phyloP scores from a whole-genome alignment of 2,888 invertebrate species.

The Chaitophorus viminalis region DNA sequence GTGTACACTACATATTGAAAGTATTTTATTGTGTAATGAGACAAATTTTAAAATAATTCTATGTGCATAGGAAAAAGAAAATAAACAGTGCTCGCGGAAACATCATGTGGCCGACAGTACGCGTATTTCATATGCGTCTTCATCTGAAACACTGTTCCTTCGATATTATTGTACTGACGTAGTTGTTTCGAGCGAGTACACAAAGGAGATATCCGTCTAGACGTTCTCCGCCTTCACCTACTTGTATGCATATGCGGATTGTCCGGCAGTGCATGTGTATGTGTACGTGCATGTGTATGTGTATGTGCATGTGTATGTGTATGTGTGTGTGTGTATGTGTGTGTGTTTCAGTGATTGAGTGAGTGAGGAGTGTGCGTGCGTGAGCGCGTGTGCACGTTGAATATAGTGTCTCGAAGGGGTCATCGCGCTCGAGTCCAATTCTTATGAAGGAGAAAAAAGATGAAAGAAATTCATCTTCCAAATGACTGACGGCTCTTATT shows the following conservation, averaged over 20 bases:
- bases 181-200: background rate
- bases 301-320: too few relatives aligned
- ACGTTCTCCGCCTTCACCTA: constrained; percentile 58
- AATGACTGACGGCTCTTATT: constrained; percentile 50
- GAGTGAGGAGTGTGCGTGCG: background rate
- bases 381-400: background rate
- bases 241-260: constrained; percentile 25
- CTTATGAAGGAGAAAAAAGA: constrained; percentile 6
- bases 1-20: too few relatives aligned
- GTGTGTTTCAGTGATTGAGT: too few relatives aligned
- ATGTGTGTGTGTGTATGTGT: background rate
- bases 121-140: background rate
- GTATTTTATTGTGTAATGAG: too few relatives aligned
- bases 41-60: background rate
- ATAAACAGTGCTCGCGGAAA: background rate
- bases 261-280: background rate
- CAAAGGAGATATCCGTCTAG: constrained; percentile 52
- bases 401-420: constrained; percentile 26
- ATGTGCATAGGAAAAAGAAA: too few relatives aligned
- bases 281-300: background rate
- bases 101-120: background rate
- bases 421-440: constrained; percentile 53
- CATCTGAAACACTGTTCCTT: constrained; percentile 10
- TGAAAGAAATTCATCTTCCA: constrained; percentile 48
- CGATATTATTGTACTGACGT: constrained; percentile 20